A percentile compares a stretch with the other conserved stretches of the same genome.
Conservation (phyloP, 2,113 vertebrate species). For the Stomatorhinus ivindoensis region DNA sequence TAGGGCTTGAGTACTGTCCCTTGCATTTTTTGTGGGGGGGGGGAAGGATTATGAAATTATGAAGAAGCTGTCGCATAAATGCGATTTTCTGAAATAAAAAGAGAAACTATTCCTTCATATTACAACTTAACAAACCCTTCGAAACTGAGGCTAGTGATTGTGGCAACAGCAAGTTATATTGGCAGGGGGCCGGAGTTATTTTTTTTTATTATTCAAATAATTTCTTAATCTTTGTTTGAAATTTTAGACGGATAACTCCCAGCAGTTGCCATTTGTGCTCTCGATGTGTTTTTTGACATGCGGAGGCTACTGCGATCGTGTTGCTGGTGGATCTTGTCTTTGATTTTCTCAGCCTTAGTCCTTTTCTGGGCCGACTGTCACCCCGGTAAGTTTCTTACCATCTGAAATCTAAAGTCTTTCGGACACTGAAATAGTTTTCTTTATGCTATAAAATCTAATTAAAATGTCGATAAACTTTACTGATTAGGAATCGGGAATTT, state of each 20-base stretch:
- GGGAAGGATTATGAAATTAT: constrained; percentile 30
- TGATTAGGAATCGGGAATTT: background rate
- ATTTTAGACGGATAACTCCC: constrained; percentile 55
- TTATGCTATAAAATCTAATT: background rate
- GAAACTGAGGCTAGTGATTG: constrained; percentile 28
- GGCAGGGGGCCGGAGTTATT: constrained; percentile 36
- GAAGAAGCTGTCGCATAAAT: constrained; percentile 31
- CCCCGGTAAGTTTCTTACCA: constrained; percentile 73
- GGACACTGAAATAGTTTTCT: background rate
- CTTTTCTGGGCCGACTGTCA: constrained; percentile 79
- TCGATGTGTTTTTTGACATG: constrained; percentile 86
- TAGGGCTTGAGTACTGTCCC: constrained; percentile 21
- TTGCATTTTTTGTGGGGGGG: constrained; percentile 30
- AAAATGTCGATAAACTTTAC: background rate
- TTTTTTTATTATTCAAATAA: constrained; percentile 19
- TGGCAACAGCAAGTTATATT: constrained; percentile 18
- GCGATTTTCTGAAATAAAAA: constrained; percentile 25
- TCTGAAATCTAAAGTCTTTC: constrained; percentile 17
- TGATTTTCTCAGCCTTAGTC: constrained; percentile 69
- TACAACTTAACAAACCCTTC: constrained; percentile 31
- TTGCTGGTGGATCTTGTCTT: constrained; percentile 82
- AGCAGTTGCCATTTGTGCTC: constrained; percentile 65
- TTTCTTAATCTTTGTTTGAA: constrained; percentile 30
- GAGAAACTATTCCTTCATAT: constrained; percentile 42
- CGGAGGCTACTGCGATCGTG: constrained; percentile 86